Base-by-base conservation (phyloP, 2,113 vertebrate genomes). In the Solenodon paradoxus region DNA sequence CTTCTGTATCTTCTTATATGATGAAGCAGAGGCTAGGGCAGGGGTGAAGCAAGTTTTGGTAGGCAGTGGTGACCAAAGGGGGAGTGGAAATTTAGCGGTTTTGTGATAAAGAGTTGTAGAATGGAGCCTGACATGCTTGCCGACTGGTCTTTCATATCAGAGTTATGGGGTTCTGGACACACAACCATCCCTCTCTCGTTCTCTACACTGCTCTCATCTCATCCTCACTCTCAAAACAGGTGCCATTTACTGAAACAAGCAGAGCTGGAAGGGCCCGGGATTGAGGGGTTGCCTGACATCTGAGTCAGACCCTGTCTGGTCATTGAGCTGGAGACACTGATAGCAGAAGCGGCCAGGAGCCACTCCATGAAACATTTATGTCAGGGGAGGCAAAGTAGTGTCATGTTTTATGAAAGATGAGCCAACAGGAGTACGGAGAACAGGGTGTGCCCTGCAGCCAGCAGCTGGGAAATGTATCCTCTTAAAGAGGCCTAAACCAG, bases 331-430 rank as follows among this genome's bases (percentile, higher is more conserved):
- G 86, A 87, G 81, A 92, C 53, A 78, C 42, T 88, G 97, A 97
- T 96, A 97, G 95, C 91, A 95, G 90, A 93, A 24, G 63, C 86
- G 3, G 87, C 90, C 15, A 22, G 47, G n/a, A 55, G 81, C 92
- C 22, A 32, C 69, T 90, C 26, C 92, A 88, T 98, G 96, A 97
- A 98, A 97, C 82, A 98, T 98, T 98, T 8, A 98, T 77, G 30
- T 0, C 0, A 2, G 38, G 0, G 0, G 2, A 64, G 30, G 32
- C 0, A 1, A 38, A 69, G 1, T 40, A 13, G 89, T 66, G 15
- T 87, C 38, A 0, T 16, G 53, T 96, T 96, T 88, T 75, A 24
- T 28, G 61, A 32, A 72, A 53, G 71, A 69, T 51, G 91, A 35
- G n/a, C 28, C 28, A 2, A 26, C 57, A 42, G 42, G 53, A 92